These are phyloP conservation scores for Takifugu flavidus DNA, from an alignment of 2,113 vertebrate species.

Conservation along the genomic window DNA sequence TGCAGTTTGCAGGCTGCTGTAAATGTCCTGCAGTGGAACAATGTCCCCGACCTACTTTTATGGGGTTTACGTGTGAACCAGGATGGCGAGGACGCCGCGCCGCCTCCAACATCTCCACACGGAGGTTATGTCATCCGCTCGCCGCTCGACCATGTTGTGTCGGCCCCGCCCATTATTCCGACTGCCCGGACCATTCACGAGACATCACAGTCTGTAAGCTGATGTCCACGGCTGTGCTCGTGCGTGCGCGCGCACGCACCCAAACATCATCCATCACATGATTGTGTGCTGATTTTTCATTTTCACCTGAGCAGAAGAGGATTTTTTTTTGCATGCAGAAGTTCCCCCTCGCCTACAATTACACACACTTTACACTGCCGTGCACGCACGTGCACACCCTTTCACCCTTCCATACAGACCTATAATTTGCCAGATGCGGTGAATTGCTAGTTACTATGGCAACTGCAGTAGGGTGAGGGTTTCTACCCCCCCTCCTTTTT, in stretches of 20 bases:
- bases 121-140: no score
- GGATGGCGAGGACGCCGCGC: background rate
- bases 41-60: conserved; percentile 21
- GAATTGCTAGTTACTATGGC: conserved; percentile 72
- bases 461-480: conserved; percentile 54
- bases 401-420: conserved; percentile 63
- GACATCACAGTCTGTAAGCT: conserved; percentile 1
- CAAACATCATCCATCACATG: conserved; percentile 20
- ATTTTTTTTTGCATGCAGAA: conserved; percentile 54
- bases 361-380: conserved; percentile 22
- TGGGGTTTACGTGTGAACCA: conserved; percentile 17
- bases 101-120: conserved; percentile 1
- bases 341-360: conserved; percentile 40
- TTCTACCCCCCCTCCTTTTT: conserved; percentile 20
- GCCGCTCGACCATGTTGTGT: no score
- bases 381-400: conserved; percentile 16
- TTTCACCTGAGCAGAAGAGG: conserved; percentile 44
- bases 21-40: conserved; percentile 22
- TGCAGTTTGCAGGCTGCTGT: background rate
- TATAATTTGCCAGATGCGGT: conserved; percentile 75
- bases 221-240: background rate
- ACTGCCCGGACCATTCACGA: background rate
- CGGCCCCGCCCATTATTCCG: no score
- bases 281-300: conserved; percentile 22
- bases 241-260: conserved; percentile 3